phyloP scores from a whole-genome alignment of 2,888 invertebrate species.

The Mallateleia sp. region DNA sequence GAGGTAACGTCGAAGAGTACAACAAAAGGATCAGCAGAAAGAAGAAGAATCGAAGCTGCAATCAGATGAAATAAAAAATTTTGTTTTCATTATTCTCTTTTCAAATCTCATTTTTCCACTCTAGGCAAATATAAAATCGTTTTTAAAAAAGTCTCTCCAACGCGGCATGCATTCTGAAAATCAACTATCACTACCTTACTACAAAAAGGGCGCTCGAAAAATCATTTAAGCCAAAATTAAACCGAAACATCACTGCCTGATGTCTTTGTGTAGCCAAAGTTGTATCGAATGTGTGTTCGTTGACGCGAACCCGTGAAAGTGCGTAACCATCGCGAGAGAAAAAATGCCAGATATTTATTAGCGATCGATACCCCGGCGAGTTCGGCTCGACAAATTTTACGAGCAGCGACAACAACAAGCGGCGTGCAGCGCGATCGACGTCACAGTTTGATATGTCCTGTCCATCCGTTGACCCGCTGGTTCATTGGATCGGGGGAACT shows the following conservation, averaged over 20 bases:
- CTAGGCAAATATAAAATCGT: too few relatives aligned
- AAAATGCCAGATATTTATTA: slow-evolving; percentile 54
- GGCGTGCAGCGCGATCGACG: slow-evolving; percentile 52
- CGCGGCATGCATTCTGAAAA: too few relatives aligned
- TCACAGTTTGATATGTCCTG: slow-evolving; percentile 68
- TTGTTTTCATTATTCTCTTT: too few relatives aligned
- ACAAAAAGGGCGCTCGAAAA: too few relatives aligned
- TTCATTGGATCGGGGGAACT: slow-evolving; percentile 82
- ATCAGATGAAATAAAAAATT: too few relatives aligned
- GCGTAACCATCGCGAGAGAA: slow-evolving; percentile 41
- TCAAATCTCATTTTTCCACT: too few relatives aligned
- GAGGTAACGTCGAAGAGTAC: too few relatives aligned
- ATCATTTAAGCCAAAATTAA: slow-evolving; percentile 47
- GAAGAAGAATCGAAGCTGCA: too few relatives aligned
- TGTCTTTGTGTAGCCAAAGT: slow-evolving; percentile 26
- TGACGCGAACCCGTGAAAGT: slow-evolving; percentile 37
- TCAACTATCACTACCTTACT: too few relatives aligned
- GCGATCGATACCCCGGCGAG: slow-evolving; percentile 39
- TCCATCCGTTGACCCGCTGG: slow-evolving; percentile 65
- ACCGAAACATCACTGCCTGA: slow-evolving; percentile 5
- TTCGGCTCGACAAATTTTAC: slow-evolving; percentile 46
- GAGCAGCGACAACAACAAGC: slow-evolving; percentile 27
- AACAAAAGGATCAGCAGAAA: too few relatives aligned
- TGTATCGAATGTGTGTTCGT: slow-evolving; percentile 12
- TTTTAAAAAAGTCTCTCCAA: too few relatives aligned